A percentile compares a stretch with the other conserved stretches of the same genome.
Conservation (phyloP, 2,797 vertebrate genomes). For the Pyrocephalus nanus region DNA sequence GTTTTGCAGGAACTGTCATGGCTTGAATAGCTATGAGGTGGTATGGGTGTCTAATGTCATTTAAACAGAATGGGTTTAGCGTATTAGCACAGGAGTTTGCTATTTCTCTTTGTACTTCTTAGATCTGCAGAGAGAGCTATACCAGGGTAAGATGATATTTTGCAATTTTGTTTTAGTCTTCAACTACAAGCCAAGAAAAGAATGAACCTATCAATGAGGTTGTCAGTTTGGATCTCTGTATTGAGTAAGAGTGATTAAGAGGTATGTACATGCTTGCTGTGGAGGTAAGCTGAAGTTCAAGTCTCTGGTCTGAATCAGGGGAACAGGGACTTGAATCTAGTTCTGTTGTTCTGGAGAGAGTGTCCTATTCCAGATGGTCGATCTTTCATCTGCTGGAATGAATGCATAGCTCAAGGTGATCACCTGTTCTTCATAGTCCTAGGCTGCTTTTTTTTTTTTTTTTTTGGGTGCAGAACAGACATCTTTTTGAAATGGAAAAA, state of each 20-base stretch:
- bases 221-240: not conserved
- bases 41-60: not conserved
- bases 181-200: not conserved
- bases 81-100: not conserved
- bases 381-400: constrained; percentile 44
- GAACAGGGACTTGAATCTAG: not conserved
- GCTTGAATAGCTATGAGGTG: not conserved
- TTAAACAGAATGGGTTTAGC: not conserved
- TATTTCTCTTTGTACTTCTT: not conserved
- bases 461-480: not conserved
- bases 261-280: not conserved
- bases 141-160: not conserved
- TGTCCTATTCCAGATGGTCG: not conserved
- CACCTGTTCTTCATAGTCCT: not conserved
- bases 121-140: not conserved
- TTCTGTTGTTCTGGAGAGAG: constrained; percentile 20
- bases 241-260: not conserved
- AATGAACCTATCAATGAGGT: not conserved
- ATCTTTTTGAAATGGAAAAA: not conserved
- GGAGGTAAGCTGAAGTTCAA: constrained; percentile 44
- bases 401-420: constrained; percentile 17
- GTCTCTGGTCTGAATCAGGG: not conserved
- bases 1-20: not conserved
- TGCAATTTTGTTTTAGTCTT: not conserved
- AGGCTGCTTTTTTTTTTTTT: not conserved